Base-by-base conservation (phyloP, 1,140 invertebrate genomes). In the Danaus plexippus region DNA sequence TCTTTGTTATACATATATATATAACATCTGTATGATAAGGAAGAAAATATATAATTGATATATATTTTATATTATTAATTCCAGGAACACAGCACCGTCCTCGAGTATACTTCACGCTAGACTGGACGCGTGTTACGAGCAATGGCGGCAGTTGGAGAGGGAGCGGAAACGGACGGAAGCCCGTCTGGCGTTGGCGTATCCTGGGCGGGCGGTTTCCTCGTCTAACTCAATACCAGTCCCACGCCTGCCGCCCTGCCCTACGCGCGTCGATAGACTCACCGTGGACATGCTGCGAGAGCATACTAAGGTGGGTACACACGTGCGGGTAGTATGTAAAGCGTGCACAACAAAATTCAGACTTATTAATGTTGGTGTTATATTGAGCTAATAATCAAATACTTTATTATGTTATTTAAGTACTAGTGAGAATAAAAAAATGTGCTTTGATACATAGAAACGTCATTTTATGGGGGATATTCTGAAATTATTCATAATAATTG, bases 131-230 rank as follows among this genome's bases (percentile, higher is more conserved):
- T 95, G 93, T 63, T 94, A 94, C 70, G 94, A 94, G 53, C 94
- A 96, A 69, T 96, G 95, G 80, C 92, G 93, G 59, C 91, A 93
- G 62, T 73, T 96, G 40, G 95, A 96, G 71, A 93, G 94, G 54
- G 94, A 96, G 76, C 86, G 95, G 4, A 96, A 96, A 74, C 94
- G 94, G 69, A 95, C 94, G 5, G 95, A 96, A 73, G 94, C 94
- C 3, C 92, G 94, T 53, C 81, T 96, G 13, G 94, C 94, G 1
- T 87, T 94, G 5, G 92, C 94, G 61, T 94, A 95, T 75, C 93
- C 94, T 9, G 94, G 94, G 0, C 92, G 94, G 61, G 92, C 93
- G 63, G 93, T 96, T 1, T 94, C 93, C 9, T 94, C 93, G 13
- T 90, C 92, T 18, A 96, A 96, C 80, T 94, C 92, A 54, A 92